Percentiles rank a stretch among this genome's conserved stretches.
These are phyloP conservation scores for Lordiphosa collinella DNA, from an alignment of 1,140 invertebrate genomes.

Conservation along the genomic window DNA sequence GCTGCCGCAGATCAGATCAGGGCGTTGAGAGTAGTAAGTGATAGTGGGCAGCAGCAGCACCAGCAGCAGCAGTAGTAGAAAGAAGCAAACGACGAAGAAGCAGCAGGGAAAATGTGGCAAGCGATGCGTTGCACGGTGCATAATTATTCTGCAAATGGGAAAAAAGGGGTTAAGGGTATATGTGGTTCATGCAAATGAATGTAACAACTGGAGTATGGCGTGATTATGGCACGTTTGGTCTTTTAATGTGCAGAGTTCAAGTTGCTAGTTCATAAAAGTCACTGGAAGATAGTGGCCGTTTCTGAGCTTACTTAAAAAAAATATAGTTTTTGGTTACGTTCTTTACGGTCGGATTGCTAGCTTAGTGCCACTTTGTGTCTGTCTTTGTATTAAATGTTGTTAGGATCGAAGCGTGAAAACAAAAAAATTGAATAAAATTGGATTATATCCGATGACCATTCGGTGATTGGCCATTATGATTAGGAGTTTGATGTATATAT, in stretches of 20 bases:
- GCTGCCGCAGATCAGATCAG: constrained; percentile 44
- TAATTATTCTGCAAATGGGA: constrained; percentile 44
- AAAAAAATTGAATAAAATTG: too few species aligned
- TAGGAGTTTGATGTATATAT: too few species aligned
- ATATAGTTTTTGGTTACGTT: too few species aligned
- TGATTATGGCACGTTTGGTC: constrained; percentile 27
- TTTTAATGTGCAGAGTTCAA: too few species aligned
- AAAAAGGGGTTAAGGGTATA: constrained; percentile 13
- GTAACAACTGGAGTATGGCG: constrained; percentile 44
- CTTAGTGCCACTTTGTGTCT: too few species aligned
- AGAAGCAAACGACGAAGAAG: constrained; percentile 1
- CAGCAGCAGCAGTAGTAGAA: constrained; percentile 2
- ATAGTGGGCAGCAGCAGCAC: constrained; percentile 55
- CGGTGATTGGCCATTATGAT: too few species aligned
- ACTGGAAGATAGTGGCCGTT: neutral
- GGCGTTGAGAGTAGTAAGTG: constrained; percentile 73
- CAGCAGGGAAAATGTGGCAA: constrained; percentile 24
- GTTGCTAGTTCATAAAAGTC: neutral
- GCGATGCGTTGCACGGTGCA: constrained; percentile 21
- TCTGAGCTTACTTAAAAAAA: neutral
- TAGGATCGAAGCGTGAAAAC: too few species aligned
- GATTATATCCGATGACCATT: too few species aligned
- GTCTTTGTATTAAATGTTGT: too few species aligned
- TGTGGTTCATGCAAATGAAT: constrained; percentile 31
- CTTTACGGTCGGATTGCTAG: too few species aligned